Evolutionary conservation across 2,797 vertebrate genomes (phyloP), one percentile per base, ranked within the genome.

Genomic region (Hemitrygon akajei): DNA sequence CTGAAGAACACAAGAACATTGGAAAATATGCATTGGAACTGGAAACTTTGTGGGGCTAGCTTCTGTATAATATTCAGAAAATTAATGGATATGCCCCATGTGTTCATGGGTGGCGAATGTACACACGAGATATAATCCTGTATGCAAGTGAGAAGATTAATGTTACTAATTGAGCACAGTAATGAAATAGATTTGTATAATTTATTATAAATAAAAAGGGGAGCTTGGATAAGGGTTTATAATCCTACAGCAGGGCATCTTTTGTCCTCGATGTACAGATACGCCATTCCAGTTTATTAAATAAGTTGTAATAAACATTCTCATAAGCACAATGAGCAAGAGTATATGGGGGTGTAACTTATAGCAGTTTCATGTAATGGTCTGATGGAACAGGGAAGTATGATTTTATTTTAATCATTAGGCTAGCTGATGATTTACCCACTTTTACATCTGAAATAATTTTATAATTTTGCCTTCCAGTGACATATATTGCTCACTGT

Each of bases 101-200:
- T 95, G 94, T 94, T 95, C 95, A 94, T 95, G 96, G 95, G 95
- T 95, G 95, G 96, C 96, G 93, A 7, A 95, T 93, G 95, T 96
- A 96, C 96, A 96, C 95, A 95, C 94, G 95, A 95, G 95, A 79
- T 94, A 34, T 93, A 93, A 94, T 96, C 95, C 96, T 95, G 96
- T 97, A 96, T 96, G 96, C 96, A 97, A 97, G 96, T 97, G 97
- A 97, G 96, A 97, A 96, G 96, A 97, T 97, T 97, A 97, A 97
- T 97, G 97, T 97, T 97, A 97, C 97, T 97, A 97, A 98, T 96
- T 97, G 97, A 97, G 97, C 97, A 97, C 98, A 98, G 96, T 97
- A 97, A 97, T 97, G 96, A 97, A 97, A 94, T 96, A 95, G 96
- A 96, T 97, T 97, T 97, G 97, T 97, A 97, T 97, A 98, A 97